Conservation (phyloP, 2,113 vertebrate species). For the Zingel zingel region DNA sequence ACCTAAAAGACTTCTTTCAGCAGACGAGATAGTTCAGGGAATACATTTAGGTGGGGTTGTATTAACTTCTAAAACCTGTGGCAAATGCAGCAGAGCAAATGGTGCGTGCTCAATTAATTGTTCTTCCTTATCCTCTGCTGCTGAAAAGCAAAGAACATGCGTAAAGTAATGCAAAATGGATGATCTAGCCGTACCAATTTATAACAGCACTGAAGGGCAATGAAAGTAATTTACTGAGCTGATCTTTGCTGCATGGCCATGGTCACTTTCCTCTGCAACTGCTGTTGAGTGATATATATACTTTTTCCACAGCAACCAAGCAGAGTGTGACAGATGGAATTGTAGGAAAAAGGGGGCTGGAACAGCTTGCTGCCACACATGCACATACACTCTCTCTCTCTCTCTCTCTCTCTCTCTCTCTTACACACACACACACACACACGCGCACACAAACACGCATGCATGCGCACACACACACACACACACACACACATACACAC, state of each 20-base stretch:
- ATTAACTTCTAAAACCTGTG: slow-evolving; percentile 1
- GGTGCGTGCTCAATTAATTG: slow-evolving; percentile 9
- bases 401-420: neutral
- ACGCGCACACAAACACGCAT: no score
- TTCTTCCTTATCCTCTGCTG: neutral
- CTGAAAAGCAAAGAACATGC: slow-evolving; percentile 16
- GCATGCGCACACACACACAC: slow-evolving; percentile 30
- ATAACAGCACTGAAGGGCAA: neutral
- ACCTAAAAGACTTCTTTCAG: slow-evolving; percentile 2
- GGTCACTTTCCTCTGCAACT: slow-evolving; percentile 51
- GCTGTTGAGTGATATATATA: slow-evolving; percentile 51
- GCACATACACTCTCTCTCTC: slow-evolving; percentile 7
- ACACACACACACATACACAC: slow-evolving; percentile 34
- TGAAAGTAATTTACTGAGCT: slow-evolving; percentile 17
- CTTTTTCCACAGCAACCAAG: slow-evolving; percentile 49
- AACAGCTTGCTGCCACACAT: slow-evolving; percentile 60
- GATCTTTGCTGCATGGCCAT: slow-evolving; percentile 36
- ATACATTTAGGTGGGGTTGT: neutral
- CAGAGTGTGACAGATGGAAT: slow-evolving; percentile 72
- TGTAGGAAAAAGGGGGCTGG: slow-evolving; percentile 46
- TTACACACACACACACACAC: neutral
- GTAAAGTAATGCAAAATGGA: slow-evolving; percentile 10
- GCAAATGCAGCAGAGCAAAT: slow-evolving; percentile 13
- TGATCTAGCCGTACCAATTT: neutral
- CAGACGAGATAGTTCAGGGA: neutral